These are phyloP conservation scores for Drosophila anceps DNA, from an alignment of 2,888 invertebrate genomes.

Conservation along the genomic window DNA sequence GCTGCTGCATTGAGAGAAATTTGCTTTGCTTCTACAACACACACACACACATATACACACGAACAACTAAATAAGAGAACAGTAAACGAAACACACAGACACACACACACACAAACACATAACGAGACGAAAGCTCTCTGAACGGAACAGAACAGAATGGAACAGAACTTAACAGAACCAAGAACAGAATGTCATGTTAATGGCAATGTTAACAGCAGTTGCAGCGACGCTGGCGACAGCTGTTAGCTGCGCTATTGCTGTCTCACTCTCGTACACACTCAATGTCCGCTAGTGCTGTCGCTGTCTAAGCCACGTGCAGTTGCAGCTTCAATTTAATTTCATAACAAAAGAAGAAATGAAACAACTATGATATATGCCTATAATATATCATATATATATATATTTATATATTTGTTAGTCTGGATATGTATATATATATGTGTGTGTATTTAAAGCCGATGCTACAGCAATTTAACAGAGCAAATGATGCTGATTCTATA, in stretches of 20 bases:
- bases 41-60: conserved; percentile 12
- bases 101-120: conserved; percentile 9
- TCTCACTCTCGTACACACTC: conserved; percentile 50
- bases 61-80: conserved; percentile 13
- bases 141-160: conserved; percentile 48
- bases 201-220: conserved; percentile 8
- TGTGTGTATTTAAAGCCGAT: conserved; percentile 32
- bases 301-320: conserved; percentile 60
- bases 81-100: conserved; percentile 20
- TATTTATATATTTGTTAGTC: conserved; percentile 61
- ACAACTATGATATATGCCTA: conserved; percentile 45
- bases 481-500: conserved; percentile 40
- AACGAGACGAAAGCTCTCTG: conserved; percentile 60
- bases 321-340: conserved; percentile 46
- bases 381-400: conserved; percentile 29
- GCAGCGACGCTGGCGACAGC: conserved; percentile 5
- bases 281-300: conserved; percentile 54
- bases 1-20: conserved; percentile 62
- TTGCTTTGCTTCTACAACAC: conserved; percentile 52
- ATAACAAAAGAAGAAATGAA: conserved; percentile 13
- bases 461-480: conserved; percentile 44
- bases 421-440: conserved; percentile 32
- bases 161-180: conserved; percentile 42
- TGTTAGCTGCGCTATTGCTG: conserved; percentile 22
- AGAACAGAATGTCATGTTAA: conserved; percentile 20